A percentile compares a stretch with the other conserved stretches of the same genome.
Evolutionary conservation across 2,888 invertebrate species (phyloP).

Genomic region (Caenorhabditis panamensis): DNA sequence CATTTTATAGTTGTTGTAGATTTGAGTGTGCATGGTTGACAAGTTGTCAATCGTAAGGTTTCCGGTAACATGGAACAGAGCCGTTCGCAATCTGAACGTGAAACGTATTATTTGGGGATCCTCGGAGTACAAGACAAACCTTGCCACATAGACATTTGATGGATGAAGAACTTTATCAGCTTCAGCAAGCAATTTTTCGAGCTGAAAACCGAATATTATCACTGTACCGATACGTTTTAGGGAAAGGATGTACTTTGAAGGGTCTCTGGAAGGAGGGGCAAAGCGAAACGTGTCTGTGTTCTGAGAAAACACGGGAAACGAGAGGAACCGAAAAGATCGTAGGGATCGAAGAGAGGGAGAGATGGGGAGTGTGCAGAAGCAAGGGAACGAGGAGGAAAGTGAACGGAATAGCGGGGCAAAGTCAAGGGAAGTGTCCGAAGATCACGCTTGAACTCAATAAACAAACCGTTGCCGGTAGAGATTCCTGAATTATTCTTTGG

Average conservation of each 20-base stretch:
- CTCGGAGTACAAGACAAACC: not conserved
- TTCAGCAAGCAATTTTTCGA: conserved; percentile 63
- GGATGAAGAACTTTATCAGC: conserved; percentile 76
- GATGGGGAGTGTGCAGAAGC: conserved; percentile 3
- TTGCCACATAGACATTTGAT: conserved; percentile 76
- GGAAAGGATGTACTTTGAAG: not conserved
- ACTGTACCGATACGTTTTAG: not conserved
- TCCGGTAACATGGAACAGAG: conserved; percentile 75
- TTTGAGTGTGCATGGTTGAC: conserved; percentile 73
- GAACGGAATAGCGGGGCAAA: not conserved
- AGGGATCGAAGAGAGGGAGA: not conserved
- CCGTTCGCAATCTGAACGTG: conserved; percentile 76
- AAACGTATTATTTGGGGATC: not conserved
- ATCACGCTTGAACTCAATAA: conserved; percentile 26
- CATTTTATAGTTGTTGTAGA: conserved; percentile 78
- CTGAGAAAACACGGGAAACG: not conserved
- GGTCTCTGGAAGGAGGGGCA: conserved; percentile 7
- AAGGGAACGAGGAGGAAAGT: not conserved
- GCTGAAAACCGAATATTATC: conserved; percentile 47
- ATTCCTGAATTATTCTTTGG: conserved; percentile 41
- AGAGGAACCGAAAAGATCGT: not conserved
- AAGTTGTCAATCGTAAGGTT: conserved; percentile 69
- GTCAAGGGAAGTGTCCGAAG: conserved; percentile 15
- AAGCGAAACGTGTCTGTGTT: not conserved
- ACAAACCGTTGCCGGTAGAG: conserved; percentile 57